A percentile compares a stretch with the other conserved stretches of the same genome.
Evolutionary conservation across 2,888 invertebrate species (phyloP).

Genomic region (Lithophane socia): DNA sequence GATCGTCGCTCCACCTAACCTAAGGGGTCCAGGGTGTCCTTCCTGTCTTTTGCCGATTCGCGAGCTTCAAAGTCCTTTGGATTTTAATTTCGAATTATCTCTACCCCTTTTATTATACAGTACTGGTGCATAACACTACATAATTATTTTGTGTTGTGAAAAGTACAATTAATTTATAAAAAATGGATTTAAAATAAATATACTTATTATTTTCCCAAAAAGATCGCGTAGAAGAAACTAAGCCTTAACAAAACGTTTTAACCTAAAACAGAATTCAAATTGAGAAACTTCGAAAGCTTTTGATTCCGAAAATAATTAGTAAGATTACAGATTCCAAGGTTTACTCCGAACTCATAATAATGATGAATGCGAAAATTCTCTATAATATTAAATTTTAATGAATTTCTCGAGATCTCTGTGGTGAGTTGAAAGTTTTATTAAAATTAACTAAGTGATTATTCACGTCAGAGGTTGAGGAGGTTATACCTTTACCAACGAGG

Average conservation of each 20-base stretch:
- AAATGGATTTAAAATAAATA: too few species aligned
- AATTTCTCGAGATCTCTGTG: conserved; percentile 42
- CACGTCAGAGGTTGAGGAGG: not conserved
- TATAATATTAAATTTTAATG: conserved; percentile 54
- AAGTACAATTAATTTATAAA: too few species aligned
- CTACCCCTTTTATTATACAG: too few species aligned
- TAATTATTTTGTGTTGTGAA: too few species aligned
- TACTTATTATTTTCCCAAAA: not conserved
- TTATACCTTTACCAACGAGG: not conserved
- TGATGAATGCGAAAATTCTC: conserved; percentile 59
- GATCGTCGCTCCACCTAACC: too few species aligned
- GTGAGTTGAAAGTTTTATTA: conserved; percentile 10
- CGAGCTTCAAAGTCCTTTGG: too few species aligned
- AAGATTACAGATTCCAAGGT: conserved; percentile 60
- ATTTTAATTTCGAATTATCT: too few species aligned
- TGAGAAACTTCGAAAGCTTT: conserved; percentile 67
- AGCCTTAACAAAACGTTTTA: conserved; percentile 54
- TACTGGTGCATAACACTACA: too few species aligned
- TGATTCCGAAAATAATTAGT: conserved; percentile 66
- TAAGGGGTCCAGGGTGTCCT: too few species aligned
- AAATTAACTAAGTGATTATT: conserved; percentile 7
- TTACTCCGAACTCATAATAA: conserved; percentile 56
- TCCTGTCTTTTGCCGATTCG: too few species aligned
- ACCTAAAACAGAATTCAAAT: conserved; percentile 63
- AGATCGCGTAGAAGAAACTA: conserved; percentile 37